Percentiles rank a stretch among this genome's conserved stretches.
These are phyloP conservation scores for Carassius auratus DNA, from an alignment of 2,113 vertebrate genomes.

Conservation along the genomic window DNA sequence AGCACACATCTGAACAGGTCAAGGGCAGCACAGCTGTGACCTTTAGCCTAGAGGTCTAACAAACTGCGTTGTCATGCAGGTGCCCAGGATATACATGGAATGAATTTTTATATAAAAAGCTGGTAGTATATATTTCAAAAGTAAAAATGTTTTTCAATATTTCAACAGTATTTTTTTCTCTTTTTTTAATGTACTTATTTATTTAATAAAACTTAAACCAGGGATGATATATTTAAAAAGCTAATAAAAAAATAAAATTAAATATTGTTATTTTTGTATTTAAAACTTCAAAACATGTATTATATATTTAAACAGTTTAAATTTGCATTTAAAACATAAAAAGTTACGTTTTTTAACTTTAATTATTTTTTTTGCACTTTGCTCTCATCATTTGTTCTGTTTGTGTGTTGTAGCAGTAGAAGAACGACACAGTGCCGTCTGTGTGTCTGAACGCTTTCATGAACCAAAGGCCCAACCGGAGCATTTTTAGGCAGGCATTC, in stretches of 20 bases:
- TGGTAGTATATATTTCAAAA: too few relatives aligned
- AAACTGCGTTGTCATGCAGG: not conserved
- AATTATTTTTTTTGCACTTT: not conserved
- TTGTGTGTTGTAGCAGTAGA: not conserved
- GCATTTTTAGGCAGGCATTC: conserved; percentile 12
- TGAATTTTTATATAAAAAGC: not conserved
- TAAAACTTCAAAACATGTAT: not conserved
- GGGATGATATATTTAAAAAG: too few relatives aligned
- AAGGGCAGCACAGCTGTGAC: not conserved
- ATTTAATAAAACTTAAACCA: too few relatives aligned
- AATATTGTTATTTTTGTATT: not conserved
- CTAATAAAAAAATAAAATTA: too few relatives aligned
- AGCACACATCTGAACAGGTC: not conserved
- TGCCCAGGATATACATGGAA: not conserved
- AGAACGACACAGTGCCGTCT: not conserved
- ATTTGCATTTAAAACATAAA: too few relatives aligned
- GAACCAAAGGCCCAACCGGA: not conserved
- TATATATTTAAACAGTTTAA: too few relatives aligned
- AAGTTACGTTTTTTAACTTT: too few relatives aligned
- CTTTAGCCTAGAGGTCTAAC: conserved; percentile 22
- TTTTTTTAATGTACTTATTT: too few relatives aligned
- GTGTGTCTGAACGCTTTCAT: conserved; percentile 21
- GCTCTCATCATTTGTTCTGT: not conserved
- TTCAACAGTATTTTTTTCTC: too few relatives aligned
- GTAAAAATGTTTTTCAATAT: too few relatives aligned